Evolutionary conservation across 2,888 invertebrate species (phyloP).

Genomic region (Cephus sareptanus): DNA sequence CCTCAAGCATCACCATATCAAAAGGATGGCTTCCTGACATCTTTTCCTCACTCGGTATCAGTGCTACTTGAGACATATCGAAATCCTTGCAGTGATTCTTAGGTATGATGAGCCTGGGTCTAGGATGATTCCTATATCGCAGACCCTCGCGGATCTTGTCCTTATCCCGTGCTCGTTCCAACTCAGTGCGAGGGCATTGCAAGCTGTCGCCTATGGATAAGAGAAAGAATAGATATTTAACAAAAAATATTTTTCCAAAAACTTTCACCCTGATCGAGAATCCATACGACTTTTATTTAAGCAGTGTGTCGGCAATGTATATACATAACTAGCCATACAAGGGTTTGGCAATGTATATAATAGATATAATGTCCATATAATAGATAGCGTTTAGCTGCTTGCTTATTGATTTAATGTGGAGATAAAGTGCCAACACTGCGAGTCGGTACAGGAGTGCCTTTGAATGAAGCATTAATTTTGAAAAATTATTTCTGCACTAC

Average conservation of each 20-base stretch:
- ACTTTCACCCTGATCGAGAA: not conserved
- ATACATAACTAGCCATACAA: slow-evolving; percentile 40
- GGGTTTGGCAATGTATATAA: slow-evolving; percentile 53
- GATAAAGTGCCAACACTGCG: not conserved
- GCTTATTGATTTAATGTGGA: slow-evolving; percentile 6
- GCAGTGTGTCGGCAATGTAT: not conserved
- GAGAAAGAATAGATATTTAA: not conserved
- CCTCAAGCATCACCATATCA: slow-evolving; percentile 52
- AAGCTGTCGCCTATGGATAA: slow-evolving; percentile 36
- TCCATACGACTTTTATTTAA: not conserved
- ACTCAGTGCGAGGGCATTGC: slow-evolving; percentile 33
- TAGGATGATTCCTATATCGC: slow-evolving; percentile 33
- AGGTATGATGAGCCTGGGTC: slow-evolving; percentile 15
- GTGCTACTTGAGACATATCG: slow-evolving; percentile 45
- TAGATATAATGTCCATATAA: slow-evolving; percentile 18
- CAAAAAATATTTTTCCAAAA: not conserved
- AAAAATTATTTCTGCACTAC: not conserved
- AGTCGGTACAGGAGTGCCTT: not conserved
- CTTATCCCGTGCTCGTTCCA: slow-evolving; percentile 24
- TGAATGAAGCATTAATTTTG: not conserved
- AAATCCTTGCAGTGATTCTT: slow-evolving; percentile 1
- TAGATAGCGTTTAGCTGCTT: slow-evolving; percentile 17
- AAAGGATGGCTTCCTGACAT: slow-evolving; percentile 24
- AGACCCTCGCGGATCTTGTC: slow-evolving; percentile 33
- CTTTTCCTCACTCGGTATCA: slow-evolving; percentile 32